A percentile compares a stretch with the other conserved stretches of the same genome.
Conservation (phyloP, 2,113 vertebrate species). For the Tetrao urogallus region DNA sequence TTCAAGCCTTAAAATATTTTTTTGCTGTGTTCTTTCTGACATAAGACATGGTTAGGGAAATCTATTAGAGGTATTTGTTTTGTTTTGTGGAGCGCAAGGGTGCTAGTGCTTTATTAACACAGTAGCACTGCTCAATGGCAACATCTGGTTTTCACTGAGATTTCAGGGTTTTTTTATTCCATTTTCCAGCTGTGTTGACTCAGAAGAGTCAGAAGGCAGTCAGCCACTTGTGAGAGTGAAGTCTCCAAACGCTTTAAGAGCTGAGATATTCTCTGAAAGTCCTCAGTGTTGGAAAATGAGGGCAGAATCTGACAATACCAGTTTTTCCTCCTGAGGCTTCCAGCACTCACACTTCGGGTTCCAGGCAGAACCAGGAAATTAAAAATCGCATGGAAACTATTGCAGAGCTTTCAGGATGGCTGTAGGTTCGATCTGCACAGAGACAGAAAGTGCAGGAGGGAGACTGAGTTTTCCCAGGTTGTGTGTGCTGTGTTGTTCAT, state of each 20-base stretch:
- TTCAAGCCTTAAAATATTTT: conserved; percentile 7
- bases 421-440: neutral
- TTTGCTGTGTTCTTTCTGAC: neutral
- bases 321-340: conserved; percentile 37
- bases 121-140: conserved; percentile 56
- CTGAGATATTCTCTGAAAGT: conserved; percentile 52
- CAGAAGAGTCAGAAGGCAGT: conserved; percentile 34
- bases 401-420: neutral
- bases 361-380: conserved; percentile 58
- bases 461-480: neutral
- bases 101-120: conserved; percentile 51
- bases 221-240: conserved; percentile 36
- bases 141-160: conserved; percentile 57
- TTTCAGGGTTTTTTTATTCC: neutral
- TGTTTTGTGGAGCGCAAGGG: neutral
- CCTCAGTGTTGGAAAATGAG: conserved; percentile 57
- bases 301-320: conserved; percentile 61
- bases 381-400: conserved; percentile 48
- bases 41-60: conserved; percentile 15
- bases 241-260: conserved; percentile 49
- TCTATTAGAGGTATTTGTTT: conserved; percentile 30
- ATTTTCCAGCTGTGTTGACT: conserved; percentile 66
- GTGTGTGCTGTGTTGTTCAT: neutral
- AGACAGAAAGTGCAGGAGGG: neutral
- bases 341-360: conserved; percentile 21